Base-by-base conservation (phyloP, 2,797 vertebrate species). In the Malurus leucopterus region DNA sequence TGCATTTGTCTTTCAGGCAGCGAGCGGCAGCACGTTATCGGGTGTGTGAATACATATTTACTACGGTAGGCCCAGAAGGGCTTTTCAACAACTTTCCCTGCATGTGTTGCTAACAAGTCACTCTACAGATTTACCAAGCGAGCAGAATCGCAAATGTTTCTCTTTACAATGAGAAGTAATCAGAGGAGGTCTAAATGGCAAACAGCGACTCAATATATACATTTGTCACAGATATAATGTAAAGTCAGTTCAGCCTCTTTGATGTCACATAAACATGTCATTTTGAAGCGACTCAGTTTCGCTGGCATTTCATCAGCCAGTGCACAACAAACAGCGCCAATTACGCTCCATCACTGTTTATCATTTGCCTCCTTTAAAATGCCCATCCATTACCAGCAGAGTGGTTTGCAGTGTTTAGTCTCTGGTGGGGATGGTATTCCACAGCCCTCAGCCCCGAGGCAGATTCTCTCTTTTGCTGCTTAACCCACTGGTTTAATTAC, bases 381-480 rank as follows among this genome's bases (percentile, higher is more conserved):
- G 95, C 91, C 94, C 94, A 76, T 80, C 91, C 84, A 65, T 95
- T 95, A 94, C 92, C 92, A 95, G 89, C 82, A 81, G 91, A 93
- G 95, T 9, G 78, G 95, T 91, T 96, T 94, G 83, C 88, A 92
- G 83, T 97, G 96, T 97, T 97, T 96, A 95, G 96, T 97, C 96
- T 97, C 95, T 88, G 30, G 54, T 84, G 81, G 82, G 88, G 91
- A 92, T 89, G 93, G 89, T 88, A 95, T 89, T 90, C 91, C 86
- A 86, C 81, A 90, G 90, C 69, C 58, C 51, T 63, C 91, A 94
- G 91, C 93, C 94, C 84, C 0, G 17, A 69, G 96, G 95, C 88
- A 85, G 88, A 75, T 88, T 93, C 84, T 92, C 83, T 85, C 46
- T 84, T 78, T 88, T 11, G 15, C 89, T 91, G 59, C 94, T 96